Percentiles rank a stretch among this genome's conserved stretches.
These are phyloP conservation scores for Cephus spinipes DNA, from an alignment of 2,888 invertebrate genomes.

Conservation along the genomic window DNA sequence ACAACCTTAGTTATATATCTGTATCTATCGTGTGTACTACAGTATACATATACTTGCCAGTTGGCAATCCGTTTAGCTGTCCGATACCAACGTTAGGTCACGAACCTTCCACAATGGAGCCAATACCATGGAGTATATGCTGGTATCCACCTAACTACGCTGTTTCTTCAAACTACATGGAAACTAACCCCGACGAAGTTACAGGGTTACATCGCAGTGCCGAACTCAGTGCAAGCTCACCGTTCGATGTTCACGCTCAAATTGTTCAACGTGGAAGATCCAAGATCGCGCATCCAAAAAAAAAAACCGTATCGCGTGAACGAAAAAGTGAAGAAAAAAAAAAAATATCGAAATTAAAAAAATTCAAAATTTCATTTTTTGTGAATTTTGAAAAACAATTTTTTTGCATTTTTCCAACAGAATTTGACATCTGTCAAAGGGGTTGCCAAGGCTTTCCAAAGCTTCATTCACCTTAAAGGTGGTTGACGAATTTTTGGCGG, in stretches of 20 bases:
- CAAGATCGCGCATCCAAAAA: too few species aligned
- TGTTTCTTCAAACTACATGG: background rate
- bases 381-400: too few species aligned
- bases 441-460: too few species aligned
- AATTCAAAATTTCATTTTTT: too few species aligned
- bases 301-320: too few species aligned
- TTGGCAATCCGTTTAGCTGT: conserved; percentile 7
- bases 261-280: too few species aligned
- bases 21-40: conserved; percentile 1
- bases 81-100: conserved; percentile 14
- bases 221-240: background rate
- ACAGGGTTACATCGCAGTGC: background rate
- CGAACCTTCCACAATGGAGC: conserved; percentile 4
- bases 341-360: rapidly evolving
- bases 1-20: background rate
- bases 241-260: background rate
- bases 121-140: background rate
- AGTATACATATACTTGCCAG: background rate
- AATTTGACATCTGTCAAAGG: too few species aligned
- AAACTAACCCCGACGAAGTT: conserved; percentile 1
- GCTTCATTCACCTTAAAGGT: too few species aligned
- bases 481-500: too few species aligned
- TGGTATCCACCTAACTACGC: conserved; percentile 5
- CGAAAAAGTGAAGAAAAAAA: too few species aligned
- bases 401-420: too few species aligned